Evolutionary conservation across 1,140 invertebrate species (phyloP), one percentile per base, ranked within the genome.

Genomic region (Metaphire vulgaris): DNA sequence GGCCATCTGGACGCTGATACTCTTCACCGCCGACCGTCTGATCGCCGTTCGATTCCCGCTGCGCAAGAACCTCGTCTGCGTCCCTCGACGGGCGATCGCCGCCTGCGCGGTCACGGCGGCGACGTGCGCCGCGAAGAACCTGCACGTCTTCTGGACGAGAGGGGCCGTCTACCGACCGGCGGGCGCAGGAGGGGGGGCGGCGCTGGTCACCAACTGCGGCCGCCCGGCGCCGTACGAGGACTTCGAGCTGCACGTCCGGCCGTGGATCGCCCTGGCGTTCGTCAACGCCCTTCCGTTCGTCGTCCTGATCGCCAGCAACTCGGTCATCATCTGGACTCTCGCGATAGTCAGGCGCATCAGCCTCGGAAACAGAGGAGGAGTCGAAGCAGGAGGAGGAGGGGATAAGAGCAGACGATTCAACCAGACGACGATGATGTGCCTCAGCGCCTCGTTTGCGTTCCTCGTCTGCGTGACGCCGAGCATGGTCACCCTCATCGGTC

Each of bases 21-120:
- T 79, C 6, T 79, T 81, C 74, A 79, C 80, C 0, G 65, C 80
- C n/a, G 80, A 81, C 32, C 64, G 80, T 14, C 79, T 76, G 56
- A 80, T 81, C 41, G 80, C 79, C 64, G 80, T 81, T 15, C 74
- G 75, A 34, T 66, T 78, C 28, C 80, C 80, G 26, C 68, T 81
- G 16, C 56, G 71, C 28, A 77, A 77, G 69, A 64, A 56, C 26
- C 29, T 72, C 33, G 33, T 65, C n/a, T 77, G 72, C 30, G 33
- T 72, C 2, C 34, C 34, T 14, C 29, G 34, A 26, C 65, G 77
- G 2, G 73, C 77, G 1, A n/a, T 78, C 31, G 31, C 26, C 73
- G 68, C 41, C n/a, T 64, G 33, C 1, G 56, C 65, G 26, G 28
- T 33, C 33, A 15, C 74, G 2, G 67, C 72, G 0, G 30, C 68